phyloP scores from a whole-genome alignment of 2,113 vertebrate species.

The Tympanuchus pallidicinctus region DNA sequence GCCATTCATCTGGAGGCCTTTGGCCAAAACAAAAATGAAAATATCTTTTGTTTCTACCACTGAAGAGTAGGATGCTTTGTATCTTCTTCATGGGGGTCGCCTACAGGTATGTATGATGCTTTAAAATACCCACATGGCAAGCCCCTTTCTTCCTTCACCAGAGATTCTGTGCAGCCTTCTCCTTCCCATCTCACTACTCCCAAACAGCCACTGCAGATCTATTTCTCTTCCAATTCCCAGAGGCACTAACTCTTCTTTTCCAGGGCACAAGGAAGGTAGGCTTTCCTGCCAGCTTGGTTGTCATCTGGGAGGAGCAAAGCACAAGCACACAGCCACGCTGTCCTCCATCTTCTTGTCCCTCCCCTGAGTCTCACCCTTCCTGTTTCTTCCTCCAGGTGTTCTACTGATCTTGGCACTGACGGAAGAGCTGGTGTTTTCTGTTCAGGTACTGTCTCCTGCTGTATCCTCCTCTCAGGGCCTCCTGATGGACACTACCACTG shows the following conservation, averaged over 20 bases:
- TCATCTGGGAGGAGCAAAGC: background rate
- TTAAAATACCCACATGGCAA: background rate
- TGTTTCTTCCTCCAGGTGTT: constrained; percentile 81
- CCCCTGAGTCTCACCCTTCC: background rate
- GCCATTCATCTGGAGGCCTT: background rate
- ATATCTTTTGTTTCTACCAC: background rate
- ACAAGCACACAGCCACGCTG: rapidly evolving
- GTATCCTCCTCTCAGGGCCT: constrained; percentile 79
- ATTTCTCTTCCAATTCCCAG: background rate
- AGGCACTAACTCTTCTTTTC: background rate
- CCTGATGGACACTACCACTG: constrained; percentile 71
- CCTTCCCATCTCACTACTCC: rapidly evolving
- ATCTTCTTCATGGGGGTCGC: background rate
- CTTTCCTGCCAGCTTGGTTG: rapidly evolving
- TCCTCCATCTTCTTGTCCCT: background rate
- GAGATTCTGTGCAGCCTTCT: background rate
- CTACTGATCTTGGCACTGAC: constrained; percentile 91
- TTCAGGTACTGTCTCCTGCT: constrained; percentile 83
- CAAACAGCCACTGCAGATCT: background rate
- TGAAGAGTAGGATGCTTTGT: background rate
- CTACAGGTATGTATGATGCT: background rate
- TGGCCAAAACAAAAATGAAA: background rate
- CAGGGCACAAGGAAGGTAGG: background rate
- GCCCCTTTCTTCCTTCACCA: background rate
- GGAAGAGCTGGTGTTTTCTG: constrained; percentile 86